Percentiles rank a stretch among this genome's conserved stretches.
Conservation (phyloP, 2,888 invertebrate genomes). For the Spatulosminthurus flaviceps region DNA sequence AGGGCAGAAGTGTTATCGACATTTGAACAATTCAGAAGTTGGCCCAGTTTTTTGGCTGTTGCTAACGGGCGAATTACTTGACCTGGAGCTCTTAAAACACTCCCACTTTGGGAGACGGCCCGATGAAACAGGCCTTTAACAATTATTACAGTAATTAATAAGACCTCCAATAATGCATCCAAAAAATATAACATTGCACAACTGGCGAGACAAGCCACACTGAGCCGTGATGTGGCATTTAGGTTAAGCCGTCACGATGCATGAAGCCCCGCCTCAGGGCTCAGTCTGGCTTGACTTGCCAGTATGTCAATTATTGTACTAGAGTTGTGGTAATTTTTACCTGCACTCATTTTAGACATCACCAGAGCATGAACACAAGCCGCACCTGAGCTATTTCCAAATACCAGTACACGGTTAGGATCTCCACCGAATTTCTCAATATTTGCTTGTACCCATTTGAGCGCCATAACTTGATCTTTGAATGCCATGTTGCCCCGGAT, state of each 20-base stretch:
- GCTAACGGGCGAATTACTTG: not conserved
- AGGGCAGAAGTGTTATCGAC: conserved; percentile 19
- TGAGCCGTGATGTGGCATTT: too few relatives aligned
- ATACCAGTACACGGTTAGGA: conserved; percentile 24
- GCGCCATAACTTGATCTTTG: conserved; percentile 39
- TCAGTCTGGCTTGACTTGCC: too few relatives aligned
- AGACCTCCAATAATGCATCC: too few relatives aligned
- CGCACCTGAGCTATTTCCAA: conserved; percentile 41
- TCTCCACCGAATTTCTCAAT: conserved; percentile 45
- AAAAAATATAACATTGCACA: too few relatives aligned
- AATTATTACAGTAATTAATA: too few relatives aligned
- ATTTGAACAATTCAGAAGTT: conserved; percentile 31
- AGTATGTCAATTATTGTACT: too few relatives aligned
- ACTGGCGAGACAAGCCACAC: too few relatives aligned
- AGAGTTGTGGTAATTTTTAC: not conserved
- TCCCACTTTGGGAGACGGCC: conserved; percentile 27
- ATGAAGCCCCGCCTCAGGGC: too few relatives aligned
- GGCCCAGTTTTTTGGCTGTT: conserved; percentile 24
- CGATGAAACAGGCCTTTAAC: conserved; percentile 32
- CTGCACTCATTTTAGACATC: conserved; percentile 18
- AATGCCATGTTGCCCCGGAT: conserved; percentile 38
- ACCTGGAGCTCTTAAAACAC: conserved; percentile 7
- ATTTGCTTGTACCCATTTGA: conserved; percentile 39
- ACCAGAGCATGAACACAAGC: conserved; percentile 26
- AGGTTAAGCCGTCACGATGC: too few relatives aligned